Conservation (phyloP, 1,140 invertebrate species). For the Metaphire vulgaris region DNA sequence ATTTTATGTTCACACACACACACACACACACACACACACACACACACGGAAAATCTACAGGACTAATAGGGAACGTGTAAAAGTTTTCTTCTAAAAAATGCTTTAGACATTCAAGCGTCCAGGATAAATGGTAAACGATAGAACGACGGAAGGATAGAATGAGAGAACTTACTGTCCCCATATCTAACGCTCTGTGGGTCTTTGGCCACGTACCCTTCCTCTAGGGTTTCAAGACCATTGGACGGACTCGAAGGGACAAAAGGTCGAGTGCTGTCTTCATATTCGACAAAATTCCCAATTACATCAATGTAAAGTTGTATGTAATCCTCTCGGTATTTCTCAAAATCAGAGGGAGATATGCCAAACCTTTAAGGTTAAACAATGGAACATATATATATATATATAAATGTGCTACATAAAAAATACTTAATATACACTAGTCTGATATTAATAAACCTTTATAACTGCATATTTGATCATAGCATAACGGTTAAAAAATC, state of each 20-base stretch:
- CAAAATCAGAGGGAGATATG: constrained; percentile 31
- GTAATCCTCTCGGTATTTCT: constrained; percentile 66
- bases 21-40: background rate
- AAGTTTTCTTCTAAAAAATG: background rate
- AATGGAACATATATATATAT: too few species aligned
- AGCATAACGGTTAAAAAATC: too few species aligned
- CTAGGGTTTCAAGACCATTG: constrained; percentile 70
- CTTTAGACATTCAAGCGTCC: too few species aligned
- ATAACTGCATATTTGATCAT: too few species aligned
- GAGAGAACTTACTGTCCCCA: constrained; percentile 78
- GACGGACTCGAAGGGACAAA: constrained; percentile 84
- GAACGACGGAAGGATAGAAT: too few species aligned
- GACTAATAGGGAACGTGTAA: background rate
- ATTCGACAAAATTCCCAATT: constrained; percentile 62
- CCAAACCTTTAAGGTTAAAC: background rate
- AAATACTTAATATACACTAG: too few species aligned
- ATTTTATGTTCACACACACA: too few species aligned
- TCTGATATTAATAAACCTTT: too few species aligned
- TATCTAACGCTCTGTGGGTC: constrained; percentile 72
- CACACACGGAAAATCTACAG: background rate
- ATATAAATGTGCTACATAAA: too few species aligned
- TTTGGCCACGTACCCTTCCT: constrained; percentile 65
- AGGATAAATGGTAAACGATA: too few species aligned
- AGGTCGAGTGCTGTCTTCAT: constrained; percentile 59
- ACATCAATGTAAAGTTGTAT: constrained; percentile 75